phyloP scores from a whole-genome alignment of 2,797 vertebrate genomes.

The Trachops cirrhosus region DNA sequence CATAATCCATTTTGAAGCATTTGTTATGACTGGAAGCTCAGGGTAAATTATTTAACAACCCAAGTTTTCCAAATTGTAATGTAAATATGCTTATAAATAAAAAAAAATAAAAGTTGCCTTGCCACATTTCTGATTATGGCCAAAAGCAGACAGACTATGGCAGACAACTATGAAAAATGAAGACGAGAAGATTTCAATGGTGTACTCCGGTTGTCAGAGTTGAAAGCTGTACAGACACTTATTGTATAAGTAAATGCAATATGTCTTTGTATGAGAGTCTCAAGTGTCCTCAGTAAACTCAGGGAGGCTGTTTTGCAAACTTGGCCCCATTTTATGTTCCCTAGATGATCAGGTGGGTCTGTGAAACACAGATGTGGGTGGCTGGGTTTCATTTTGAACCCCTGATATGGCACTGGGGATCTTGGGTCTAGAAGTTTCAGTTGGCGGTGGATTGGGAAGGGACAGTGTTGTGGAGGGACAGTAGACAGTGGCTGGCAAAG shows the following conservation, averaged over 20 bases:
- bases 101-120: neutral
- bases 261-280: neutral
- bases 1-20: neutral
- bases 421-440: neutral
- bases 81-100: neutral
- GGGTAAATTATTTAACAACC: neutral
- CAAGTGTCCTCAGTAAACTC: neutral
- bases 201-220: neutral
- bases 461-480: neutral
- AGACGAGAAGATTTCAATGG: neutral
- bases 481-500: neutral
- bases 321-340: neutral
- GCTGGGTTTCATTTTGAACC: neutral
- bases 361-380: neutral
- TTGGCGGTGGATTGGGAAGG: neutral
- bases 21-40: neutral
- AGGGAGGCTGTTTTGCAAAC: neutral
- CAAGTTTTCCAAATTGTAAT: neutral
- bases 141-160: neutral
- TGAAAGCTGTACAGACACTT: neutral
- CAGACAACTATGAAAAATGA: neutral
- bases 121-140: neutral
- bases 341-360: neutral
- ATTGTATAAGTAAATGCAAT: neutral
- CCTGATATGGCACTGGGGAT: neutral